Percentiles rank a stretch among this genome's conserved stretches.
phyloP scores from a whole-genome alignment of 2,113 vertebrate genomes.

The Mustela nigripes region DNA sequence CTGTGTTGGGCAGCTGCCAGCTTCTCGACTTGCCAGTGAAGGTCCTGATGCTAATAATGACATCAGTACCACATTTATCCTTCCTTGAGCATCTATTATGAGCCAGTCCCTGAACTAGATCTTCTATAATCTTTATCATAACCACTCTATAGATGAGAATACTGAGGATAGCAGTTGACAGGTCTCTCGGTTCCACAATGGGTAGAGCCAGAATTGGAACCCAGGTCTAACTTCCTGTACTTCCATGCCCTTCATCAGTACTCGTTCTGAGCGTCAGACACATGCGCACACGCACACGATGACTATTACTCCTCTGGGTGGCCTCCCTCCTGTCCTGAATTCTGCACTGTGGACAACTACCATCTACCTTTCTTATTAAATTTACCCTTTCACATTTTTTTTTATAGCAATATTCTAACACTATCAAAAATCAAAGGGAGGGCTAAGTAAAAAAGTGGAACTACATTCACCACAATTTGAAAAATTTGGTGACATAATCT shows the following conservation, averaged over 20 bases:
- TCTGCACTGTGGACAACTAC: neutral
- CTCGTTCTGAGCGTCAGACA: neutral
- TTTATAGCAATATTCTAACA: neutral
- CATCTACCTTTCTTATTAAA: neutral
- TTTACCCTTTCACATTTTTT: neutral
- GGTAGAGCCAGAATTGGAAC: neutral
- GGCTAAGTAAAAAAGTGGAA: neutral
- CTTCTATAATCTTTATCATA: neutral
- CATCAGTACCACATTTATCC: neutral
- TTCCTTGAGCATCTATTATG: neutral
- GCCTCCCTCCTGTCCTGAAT: neutral
- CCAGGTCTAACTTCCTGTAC: neutral
- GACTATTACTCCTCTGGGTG: neutral
- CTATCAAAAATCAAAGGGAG: neutral
- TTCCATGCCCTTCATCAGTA: neutral
- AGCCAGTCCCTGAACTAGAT: neutral
- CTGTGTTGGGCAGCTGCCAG: neutral
- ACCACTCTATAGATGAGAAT: neutral
- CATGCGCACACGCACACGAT: fast-evolving
- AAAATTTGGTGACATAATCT: neutral
- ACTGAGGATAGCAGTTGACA: neutral
- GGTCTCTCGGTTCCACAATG: neutral
- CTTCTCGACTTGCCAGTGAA: neutral
- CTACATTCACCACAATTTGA: neutral
- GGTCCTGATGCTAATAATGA: neutral